These are phyloP conservation scores for Brachionus sp. DNA, from an alignment of 1,140 invertebrate genomes.

Conservation along the genomic window DNA sequence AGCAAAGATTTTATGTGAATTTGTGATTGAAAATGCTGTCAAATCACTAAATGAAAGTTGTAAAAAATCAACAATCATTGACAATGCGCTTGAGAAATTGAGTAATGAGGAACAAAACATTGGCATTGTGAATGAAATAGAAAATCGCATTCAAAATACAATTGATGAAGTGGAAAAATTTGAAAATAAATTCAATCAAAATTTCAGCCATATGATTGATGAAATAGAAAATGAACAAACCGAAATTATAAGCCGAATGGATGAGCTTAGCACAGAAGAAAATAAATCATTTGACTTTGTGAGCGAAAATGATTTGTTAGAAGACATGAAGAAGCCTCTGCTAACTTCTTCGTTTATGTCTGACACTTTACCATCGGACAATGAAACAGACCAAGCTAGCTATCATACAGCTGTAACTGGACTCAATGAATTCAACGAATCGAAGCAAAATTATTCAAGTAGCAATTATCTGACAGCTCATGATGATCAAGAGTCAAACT, in stretches of 20 bases:
- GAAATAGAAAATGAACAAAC: not conserved
- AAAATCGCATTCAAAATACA: too few species aligned
- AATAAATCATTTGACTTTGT: not conserved
- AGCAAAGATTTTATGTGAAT: not conserved
- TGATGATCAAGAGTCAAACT: constrained; percentile 9
- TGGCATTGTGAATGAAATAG: too few species aligned
- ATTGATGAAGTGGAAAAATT: not conserved
- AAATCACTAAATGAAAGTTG: not conserved
- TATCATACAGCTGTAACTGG: not conserved
- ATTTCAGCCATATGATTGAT: not conserved
- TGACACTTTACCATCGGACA: not conserved
- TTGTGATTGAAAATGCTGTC: not conserved
- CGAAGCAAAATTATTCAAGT: not conserved
- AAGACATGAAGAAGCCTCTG: not conserved
- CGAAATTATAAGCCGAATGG: not conserved
- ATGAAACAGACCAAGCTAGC: not conserved
- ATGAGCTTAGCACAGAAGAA: not conserved
- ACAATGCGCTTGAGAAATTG: too few species aligned
- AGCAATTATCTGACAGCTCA: constrained; percentile 9
- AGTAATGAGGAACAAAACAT: too few species aligned
- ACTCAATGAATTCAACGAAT: not conserved
- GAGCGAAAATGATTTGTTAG: not conserved
- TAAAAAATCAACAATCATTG: too few species aligned
- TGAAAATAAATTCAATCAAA: not conserved
- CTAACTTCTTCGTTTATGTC: constrained; percentile 28